phyloP scores from a whole-genome alignment of 2,888 invertebrate genomes.

The Drosophila monieri region DNA sequence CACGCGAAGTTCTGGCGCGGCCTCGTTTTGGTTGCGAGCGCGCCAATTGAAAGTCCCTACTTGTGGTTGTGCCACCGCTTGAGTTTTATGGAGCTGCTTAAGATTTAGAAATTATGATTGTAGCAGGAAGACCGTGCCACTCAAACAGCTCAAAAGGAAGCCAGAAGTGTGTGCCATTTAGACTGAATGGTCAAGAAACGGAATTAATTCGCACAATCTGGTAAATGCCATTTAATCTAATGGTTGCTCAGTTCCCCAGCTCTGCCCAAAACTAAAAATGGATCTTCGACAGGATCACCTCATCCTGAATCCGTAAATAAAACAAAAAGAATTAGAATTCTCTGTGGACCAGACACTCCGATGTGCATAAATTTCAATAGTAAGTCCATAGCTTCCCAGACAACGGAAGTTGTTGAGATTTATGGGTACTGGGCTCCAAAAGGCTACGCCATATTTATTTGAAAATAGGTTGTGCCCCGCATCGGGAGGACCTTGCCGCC shows the following conservation, averaged over 20 bases:
- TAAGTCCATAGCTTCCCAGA: slow-evolving; percentile 57
- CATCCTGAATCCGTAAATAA: slow-evolving; percentile 55
- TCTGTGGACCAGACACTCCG: slow-evolving; percentile 32
- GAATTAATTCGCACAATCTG: neutral
- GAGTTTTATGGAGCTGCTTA: slow-evolving; percentile 54
- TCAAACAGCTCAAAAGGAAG: slow-evolving; percentile 17
- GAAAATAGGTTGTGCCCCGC: slow-evolving; percentile 58
- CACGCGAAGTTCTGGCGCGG: slow-evolving; percentile 20
- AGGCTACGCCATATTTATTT: slow-evolving; percentile 67
- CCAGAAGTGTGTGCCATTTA: slow-evolving; percentile 21
- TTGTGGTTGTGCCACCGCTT: slow-evolving; percentile 20
- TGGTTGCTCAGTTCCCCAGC: neutral
- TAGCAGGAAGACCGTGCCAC: slow-evolving; percentile 22
- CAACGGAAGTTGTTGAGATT: slow-evolving; percentile 75
- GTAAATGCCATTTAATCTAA: neutral
- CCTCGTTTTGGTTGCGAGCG: slow-evolving; percentile 47
- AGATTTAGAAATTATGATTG: slow-evolving; percentile 66
- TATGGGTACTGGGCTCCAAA: slow-evolving; percentile 63
- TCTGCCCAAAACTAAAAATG: slow-evolving; percentile 1
- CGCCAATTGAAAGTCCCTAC: slow-evolving; percentile 61
- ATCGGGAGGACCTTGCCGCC: slow-evolving; percentile 44
- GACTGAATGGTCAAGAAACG: neutral
- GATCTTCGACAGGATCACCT: slow-evolving; percentile 31
- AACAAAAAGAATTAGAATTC: slow-evolving; percentile 48
- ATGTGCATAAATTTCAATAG: slow-evolving; percentile 66